Conservation (phyloP, 2,113 vertebrate species). For the Hirundichthys speculiger region DNA sequence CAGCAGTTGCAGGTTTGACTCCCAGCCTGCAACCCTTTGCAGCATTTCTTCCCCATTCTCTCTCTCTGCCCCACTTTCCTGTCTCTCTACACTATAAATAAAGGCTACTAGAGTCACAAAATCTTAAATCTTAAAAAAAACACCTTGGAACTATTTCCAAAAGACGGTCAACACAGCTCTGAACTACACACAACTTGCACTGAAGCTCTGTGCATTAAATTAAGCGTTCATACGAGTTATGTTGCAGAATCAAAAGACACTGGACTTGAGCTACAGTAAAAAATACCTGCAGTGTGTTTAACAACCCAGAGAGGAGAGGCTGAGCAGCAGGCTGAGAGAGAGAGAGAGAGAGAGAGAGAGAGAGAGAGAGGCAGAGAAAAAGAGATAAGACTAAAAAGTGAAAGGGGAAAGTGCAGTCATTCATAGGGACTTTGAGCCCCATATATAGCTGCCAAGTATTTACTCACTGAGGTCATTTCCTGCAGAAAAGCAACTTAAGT, state of each 20-base stretch:
- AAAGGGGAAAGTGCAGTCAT: slow-evolving; percentile 65
- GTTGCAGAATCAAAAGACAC: slow-evolving; percentile 25
- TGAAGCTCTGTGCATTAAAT: slow-evolving; percentile 26
- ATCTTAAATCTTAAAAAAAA: too few species aligned
- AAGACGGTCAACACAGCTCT: slow-evolving; percentile 11
- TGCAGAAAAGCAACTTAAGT: slow-evolving; percentile 50
- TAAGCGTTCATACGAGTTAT: slow-evolving; percentile 22
- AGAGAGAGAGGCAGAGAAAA: slow-evolving; percentile 28
- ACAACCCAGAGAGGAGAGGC: slow-evolving; percentile 37
- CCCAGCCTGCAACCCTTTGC: too few species aligned
- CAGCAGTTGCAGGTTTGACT: too few species aligned
- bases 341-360: slow-evolving; percentile 45
- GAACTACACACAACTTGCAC: not conserved
- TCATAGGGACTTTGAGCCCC: slow-evolving; percentile 66
- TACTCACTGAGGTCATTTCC: slow-evolving; percentile 77
- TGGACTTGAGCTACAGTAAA: slow-evolving; percentile 23
- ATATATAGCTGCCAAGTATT: slow-evolving; percentile 71
- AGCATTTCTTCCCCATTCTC: too few species aligned
- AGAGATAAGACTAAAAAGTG: slow-evolving; percentile 62
- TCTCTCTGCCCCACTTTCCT: too few species aligned
- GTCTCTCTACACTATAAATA: too few species aligned
- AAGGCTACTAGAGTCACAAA: too few species aligned
- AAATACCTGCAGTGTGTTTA: slow-evolving; percentile 68
- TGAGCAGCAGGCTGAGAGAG: not conserved
- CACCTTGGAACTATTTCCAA: not conserved